Evolutionary conservation across 2,888 invertebrate species (phyloP).

Genomic region (Heliconius charithonia): DNA sequence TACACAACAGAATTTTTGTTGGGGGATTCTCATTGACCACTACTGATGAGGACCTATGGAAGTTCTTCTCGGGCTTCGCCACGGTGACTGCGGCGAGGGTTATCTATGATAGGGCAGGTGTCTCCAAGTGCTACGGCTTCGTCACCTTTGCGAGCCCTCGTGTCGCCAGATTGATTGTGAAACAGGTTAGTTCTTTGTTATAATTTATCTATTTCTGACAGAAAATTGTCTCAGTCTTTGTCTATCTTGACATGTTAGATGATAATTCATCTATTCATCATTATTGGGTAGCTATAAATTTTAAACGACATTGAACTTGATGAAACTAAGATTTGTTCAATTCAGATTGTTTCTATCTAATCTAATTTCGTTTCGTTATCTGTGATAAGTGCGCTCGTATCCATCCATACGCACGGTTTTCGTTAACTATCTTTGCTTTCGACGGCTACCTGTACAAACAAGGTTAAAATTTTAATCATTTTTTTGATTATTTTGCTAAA

Average conservation of each 20-base stretch:
- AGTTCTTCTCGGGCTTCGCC: slow-evolving; percentile 95
- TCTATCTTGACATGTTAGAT: background rate
- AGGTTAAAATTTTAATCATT: background rate
- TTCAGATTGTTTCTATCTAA: slow-evolving; percentile 35
- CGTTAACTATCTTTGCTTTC: background rate
- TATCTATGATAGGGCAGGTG: slow-evolving; percentile 96
- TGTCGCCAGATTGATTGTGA: slow-evolving; percentile 79
- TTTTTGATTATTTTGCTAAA: background rate
- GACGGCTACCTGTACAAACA: background rate
- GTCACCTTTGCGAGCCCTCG: slow-evolving; percentile 86
- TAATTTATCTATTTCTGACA: slow-evolving; percentile 2
- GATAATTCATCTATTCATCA: too few relatives aligned
- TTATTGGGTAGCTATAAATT: background rate
- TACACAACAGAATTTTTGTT: slow-evolving; percentile 97
- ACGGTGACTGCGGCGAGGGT: slow-evolving; percentile 96
- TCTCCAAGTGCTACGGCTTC: slow-evolving; percentile 96
- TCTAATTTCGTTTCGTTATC: slow-evolving; percentile 40
- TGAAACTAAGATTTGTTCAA: slow-evolving; percentile 11
- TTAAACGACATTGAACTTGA: slow-evolving; percentile 41
- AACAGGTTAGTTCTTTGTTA: slow-evolving; percentile 69
- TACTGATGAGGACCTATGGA: slow-evolving; percentile 95
- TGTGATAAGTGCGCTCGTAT: slow-evolving; percentile 23
- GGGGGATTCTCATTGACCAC: slow-evolving; percentile 97
- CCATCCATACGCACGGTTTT: background rate
- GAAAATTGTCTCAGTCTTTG: slow-evolving; percentile 6